Percentiles rank a stretch among this genome's conserved stretches.
phyloP scores from a whole-genome alignment of 1,140 invertebrate species.

The Protaetia brevitarsis region DNA sequence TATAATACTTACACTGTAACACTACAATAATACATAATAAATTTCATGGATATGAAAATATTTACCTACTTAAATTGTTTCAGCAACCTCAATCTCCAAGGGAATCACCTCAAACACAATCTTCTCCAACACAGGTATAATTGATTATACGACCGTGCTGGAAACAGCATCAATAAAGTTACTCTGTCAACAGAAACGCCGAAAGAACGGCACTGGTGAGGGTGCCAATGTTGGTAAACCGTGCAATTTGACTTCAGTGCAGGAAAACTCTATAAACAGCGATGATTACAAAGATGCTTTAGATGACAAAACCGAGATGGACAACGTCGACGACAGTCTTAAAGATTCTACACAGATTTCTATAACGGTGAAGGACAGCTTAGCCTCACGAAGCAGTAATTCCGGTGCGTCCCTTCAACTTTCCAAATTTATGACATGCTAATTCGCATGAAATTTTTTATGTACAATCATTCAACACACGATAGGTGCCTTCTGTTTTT shows the following conservation, averaged over 20 bases:
- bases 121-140: background rate
- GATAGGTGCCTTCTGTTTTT: no score
- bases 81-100: background rate
- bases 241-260: conserved; percentile 1
- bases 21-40: no score
- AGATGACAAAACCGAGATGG: background rate
- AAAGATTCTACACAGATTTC: background rate
- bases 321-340: background rate
- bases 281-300: conserved; percentile 17
- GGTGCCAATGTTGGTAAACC: background rate
- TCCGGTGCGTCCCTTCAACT: background rate
- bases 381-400: conserved; percentile 1
- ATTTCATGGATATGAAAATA: no score
- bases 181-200: background rate
- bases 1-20: no score
- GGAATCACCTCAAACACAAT: background rate
- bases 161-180: no score
- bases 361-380: background rate
- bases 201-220: background rate
- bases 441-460: no score
- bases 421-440: no score
- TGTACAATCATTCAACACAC: no score
- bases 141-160: background rate
- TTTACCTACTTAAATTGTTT: no score
- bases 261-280: conserved; percentile 16